phyloP scores from a whole-genome alignment of 2,888 invertebrate species.

The Drosophila kuntzei region DNA sequence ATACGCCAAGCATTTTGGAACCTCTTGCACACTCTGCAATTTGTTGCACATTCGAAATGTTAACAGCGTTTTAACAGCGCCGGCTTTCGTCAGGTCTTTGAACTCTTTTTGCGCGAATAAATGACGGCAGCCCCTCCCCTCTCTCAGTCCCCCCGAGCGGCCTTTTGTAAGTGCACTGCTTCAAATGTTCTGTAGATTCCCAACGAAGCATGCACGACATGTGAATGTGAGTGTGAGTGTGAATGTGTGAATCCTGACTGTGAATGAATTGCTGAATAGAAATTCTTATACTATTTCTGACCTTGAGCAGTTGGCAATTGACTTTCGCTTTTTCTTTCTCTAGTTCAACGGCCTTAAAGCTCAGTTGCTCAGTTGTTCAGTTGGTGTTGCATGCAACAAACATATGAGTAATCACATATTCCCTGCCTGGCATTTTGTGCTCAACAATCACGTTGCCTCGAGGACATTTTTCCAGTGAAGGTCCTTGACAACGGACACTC shows the following conservation, averaged over 20 bases:
- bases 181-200: conserved; percentile 17
- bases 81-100: conserved; percentile 58
- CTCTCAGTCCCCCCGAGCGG: background rate
- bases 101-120: conserved; percentile 32
- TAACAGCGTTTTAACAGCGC: conserved; percentile 30
- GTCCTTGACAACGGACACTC: conserved; percentile 33
- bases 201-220: conserved; percentile 24
- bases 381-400: conserved; percentile 2
- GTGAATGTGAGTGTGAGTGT: conserved; percentile 8
- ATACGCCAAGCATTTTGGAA: conserved; percentile 6
- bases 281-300: conserved; percentile 29
- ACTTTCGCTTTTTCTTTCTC: conserved; percentile 39
- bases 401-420: conserved; percentile 22
- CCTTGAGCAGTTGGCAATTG: conserved; percentile 50
- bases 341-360: conserved; percentile 13
- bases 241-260: background rate
- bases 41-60: conserved; percentile 10
- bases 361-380: background rate
- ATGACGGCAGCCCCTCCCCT: background rate
- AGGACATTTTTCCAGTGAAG: conserved; percentile 1
- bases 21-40: conserved; percentile 1
- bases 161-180: conserved; percentile 21
- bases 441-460: conserved; percentile 9
- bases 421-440: conserved; percentile 22
- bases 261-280: conserved; percentile 22